Conservation (phyloP, 1,140 invertebrate species). For the Megathymus violae region DNA sequence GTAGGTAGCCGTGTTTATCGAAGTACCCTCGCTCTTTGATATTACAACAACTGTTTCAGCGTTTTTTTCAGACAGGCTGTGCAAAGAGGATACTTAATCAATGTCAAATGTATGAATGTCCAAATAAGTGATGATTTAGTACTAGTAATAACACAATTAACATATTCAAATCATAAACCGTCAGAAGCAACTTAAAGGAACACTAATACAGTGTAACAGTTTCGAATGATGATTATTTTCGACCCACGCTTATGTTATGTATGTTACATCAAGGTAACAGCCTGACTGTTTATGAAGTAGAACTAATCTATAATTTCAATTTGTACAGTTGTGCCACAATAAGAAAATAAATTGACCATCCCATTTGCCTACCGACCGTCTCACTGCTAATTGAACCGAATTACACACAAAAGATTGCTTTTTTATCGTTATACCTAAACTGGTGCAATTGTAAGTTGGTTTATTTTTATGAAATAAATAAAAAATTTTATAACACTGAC, state of each 20-base stretch:
- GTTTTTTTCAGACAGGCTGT: conserved; percentile 80
- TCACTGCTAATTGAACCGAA: background rate
- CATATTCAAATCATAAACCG: conserved; percentile 69
- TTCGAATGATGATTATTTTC: conserved; percentile 21
- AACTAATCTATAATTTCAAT: conserved; percentile 52
- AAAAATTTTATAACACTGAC: too few relatives aligned
- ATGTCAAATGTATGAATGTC: conserved; percentile 82
- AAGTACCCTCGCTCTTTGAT: conserved; percentile 73
- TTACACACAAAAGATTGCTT: background rate
- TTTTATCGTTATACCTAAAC: too few relatives aligned
- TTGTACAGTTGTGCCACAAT: conserved; percentile 55
- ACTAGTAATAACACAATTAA: conserved; percentile 81
- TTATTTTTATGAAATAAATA: too few relatives aligned
- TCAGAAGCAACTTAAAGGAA: conserved; percentile 45
- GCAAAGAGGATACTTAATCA: conserved; percentile 75
- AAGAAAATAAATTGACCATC: conserved; percentile 5
- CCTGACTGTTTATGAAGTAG: conserved; percentile 77
- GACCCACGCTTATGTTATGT: background rate
- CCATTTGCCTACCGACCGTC: too few relatives aligned
- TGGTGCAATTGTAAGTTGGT: too few relatives aligned
- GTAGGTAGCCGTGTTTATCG: background rate
- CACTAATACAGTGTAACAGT: conserved; percentile 1
- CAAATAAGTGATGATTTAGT: conserved; percentile 74
- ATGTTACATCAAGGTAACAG: conserved; percentile 24
- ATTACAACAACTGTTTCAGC: conserved; percentile 80